These are phyloP conservation scores for Synanthedon vespiformis DNA, from an alignment of 2,888 invertebrate species.

Conservation along the genomic window DNA sequence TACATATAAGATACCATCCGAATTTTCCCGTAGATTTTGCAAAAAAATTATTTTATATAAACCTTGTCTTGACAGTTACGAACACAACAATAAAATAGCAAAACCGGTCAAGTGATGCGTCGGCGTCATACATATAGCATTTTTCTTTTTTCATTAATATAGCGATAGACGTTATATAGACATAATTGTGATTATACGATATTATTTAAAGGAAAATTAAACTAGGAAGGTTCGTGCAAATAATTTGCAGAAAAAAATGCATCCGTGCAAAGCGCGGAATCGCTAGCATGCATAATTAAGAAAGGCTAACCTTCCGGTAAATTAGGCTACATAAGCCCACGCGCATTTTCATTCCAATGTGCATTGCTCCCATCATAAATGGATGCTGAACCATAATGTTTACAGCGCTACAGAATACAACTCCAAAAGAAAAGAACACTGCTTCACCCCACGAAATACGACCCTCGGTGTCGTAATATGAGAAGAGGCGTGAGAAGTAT, in stretches of 20 bases:
- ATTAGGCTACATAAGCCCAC: constrained; percentile 86
- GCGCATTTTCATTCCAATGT: constrained; percentile 84
- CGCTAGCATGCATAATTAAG: neutral
- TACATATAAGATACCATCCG: neutral
- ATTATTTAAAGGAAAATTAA: neutral
- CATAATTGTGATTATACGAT: too few species aligned
- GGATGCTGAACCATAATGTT: constrained; percentile 78
- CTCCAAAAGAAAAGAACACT: constrained; percentile 75
- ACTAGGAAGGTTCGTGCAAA: too few species aligned
- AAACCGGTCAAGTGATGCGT: too few species aligned
- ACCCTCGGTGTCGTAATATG: constrained; percentile 68
- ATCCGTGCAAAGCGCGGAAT: too few species aligned
- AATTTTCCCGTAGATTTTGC: neutral
- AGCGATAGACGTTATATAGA: too few species aligned
- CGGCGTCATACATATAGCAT: too few species aligned
- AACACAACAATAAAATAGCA: too few species aligned
- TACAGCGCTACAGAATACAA: constrained; percentile 73
- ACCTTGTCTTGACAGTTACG: too few species aligned
- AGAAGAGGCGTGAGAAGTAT: constrained; percentile 71
- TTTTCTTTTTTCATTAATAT: too few species aligned
- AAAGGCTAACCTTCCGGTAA: constrained; percentile 79
- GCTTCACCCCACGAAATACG: constrained; percentile 71
- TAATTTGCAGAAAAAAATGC: too few species aligned
- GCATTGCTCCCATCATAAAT: constrained; percentile 77
- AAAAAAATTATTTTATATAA: too few species aligned